Evolutionary conservation across 2,888 invertebrate genomes (phyloP).

Genomic region (Antheraea yamamai): DNA sequence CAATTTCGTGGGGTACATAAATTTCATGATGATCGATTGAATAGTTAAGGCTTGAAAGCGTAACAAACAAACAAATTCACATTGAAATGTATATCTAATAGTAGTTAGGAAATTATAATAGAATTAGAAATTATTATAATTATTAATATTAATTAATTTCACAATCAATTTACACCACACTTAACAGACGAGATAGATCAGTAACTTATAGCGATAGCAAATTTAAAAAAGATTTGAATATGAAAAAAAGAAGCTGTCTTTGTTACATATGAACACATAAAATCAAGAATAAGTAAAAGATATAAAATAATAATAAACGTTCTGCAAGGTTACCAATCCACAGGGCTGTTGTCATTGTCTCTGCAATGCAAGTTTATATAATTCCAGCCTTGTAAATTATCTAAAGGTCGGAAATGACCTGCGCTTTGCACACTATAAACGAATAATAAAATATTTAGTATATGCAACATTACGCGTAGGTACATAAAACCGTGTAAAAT

Average conservation of each 20-base stretch:
- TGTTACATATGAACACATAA: too few relatives aligned
- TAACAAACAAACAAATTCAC: too few relatives aligned
- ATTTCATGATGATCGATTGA: too few relatives aligned
- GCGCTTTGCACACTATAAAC: constrained; percentile 11
- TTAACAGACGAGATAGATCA: not conserved
- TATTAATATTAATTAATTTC: too few relatives aligned
- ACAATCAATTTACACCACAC: too few relatives aligned
- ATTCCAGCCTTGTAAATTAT: constrained; percentile 38
- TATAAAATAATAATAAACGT: not conserved
- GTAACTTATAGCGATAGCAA: not conserved
- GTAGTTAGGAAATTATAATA: too few relatives aligned
- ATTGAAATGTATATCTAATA: too few relatives aligned
- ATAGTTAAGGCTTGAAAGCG: too few relatives aligned
- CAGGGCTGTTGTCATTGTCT: constrained; percentile 50
- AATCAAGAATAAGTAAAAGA: not conserved
- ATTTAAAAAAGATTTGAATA: too few relatives aligned
- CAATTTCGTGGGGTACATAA: too few relatives aligned
- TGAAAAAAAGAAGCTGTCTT: too few relatives aligned
- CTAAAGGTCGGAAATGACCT: constrained; percentile 16
- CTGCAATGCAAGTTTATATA: constrained; percentile 53
- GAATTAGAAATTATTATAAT: too few relatives aligned
- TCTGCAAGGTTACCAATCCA: constrained; percentile 54
- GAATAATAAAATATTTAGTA: constrained; percentile 24
- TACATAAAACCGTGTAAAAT: not conserved
- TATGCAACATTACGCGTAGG: constrained; percentile 9